Evolutionary conservation across 2,797 vertebrate species (phyloP).

Genomic region (Falco berigora): DNA sequence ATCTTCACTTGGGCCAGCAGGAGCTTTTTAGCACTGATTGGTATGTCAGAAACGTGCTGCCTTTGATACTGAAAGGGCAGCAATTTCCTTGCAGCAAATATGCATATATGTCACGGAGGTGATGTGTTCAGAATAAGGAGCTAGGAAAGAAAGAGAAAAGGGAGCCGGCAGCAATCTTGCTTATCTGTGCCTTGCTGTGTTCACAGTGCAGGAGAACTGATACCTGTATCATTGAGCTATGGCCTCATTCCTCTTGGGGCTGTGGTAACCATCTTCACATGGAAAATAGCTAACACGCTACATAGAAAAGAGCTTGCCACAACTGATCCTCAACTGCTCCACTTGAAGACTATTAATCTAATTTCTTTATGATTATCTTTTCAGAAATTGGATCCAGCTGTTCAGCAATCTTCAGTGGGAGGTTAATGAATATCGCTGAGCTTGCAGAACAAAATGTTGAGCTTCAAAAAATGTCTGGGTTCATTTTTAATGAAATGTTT

Average conservation of each 20-base stretch:
- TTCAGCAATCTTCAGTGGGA: conserved; percentile 39
- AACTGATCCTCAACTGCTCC: conserved; percentile 7
- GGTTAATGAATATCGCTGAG: conserved; percentile 63
- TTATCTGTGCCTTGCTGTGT: conserved; percentile 11
- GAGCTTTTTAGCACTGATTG: background rate
- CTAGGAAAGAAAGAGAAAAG: background rate
- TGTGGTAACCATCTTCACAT: background rate
- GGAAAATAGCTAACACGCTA: background rate
- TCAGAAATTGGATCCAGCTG: conserved; percentile 65
- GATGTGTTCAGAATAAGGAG: background rate
- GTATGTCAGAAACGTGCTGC: background rate
- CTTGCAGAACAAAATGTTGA: conserved; percentile 41
- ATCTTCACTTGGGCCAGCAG: background rate
- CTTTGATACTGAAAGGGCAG: conserved; percentile 20
- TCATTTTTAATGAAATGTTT: conserved; percentile 55
- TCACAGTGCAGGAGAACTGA: background rate
- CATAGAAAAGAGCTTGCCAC: background rate
- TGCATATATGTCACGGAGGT: background rate
- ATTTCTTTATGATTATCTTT: conserved; percentile 60
- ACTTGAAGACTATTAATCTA: conserved; percentile 57
- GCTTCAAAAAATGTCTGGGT: conserved; percentile 46
- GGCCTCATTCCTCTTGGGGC: background rate
- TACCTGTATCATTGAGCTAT: background rate
- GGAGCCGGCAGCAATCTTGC: background rate
- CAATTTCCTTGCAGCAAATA: background rate